Evolutionary conservation across 2,797 vertebrate species (phyloP).

Genomic region (Paedocypris micromegethes): DNA sequence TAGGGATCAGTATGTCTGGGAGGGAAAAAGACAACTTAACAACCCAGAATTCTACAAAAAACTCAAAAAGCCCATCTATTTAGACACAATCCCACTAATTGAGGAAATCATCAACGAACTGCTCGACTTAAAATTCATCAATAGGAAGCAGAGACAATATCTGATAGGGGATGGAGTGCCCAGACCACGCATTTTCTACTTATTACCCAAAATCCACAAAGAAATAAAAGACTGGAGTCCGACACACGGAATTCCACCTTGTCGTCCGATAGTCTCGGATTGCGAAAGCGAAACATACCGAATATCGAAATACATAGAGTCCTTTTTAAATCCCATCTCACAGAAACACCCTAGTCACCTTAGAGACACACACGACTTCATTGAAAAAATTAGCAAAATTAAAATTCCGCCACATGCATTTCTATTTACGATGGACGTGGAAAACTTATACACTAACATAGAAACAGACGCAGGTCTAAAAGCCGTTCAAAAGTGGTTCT

Average conservation of each 20-base stretch:
- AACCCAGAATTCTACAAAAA: neutral
- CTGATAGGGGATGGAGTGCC: neutral
- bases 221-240: too few relatives aligned
- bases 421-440: too few relatives aligned
- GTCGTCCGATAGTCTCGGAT: too few relatives aligned
- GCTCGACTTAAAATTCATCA: neutral
- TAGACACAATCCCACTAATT: neutral
- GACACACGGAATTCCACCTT: too few relatives aligned
- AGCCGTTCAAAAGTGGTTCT: conserved; percentile 16
- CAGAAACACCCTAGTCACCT: too few relatives aligned
- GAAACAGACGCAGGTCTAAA: neutral
- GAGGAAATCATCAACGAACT: neutral
- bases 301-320: too few relatives aligned
- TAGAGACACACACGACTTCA: too few relatives aligned
- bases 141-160: neutral
- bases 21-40: neutral
- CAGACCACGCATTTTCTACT: neutral
- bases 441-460: conserved; percentile 16
- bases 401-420: too few relatives aligned
- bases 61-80: neutral
- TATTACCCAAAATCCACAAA: conserved; percentile 7
- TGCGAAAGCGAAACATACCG: too few relatives aligned
- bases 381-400: too few relatives aligned
- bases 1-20: neutral
- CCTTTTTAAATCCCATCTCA: too few relatives aligned